phyloP scores from a whole-genome alignment of 2,113 vertebrate genomes.

The Marmota monax region DNA sequence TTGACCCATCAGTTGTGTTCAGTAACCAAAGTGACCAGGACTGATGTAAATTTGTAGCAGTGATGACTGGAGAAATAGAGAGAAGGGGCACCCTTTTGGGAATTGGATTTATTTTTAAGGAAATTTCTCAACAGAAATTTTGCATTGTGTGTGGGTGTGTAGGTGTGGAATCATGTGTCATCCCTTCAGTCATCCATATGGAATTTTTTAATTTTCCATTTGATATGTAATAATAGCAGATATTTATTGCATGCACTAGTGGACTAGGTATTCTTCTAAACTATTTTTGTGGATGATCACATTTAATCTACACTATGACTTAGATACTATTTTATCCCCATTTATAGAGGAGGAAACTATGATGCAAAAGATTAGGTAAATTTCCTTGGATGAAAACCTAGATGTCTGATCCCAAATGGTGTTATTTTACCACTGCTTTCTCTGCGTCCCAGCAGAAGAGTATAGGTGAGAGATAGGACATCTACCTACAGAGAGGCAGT shows the following conservation, averaged over 20 bases:
- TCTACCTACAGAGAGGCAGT: neutral
- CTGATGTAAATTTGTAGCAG: neutral
- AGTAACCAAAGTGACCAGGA: neutral
- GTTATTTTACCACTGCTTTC: neutral
- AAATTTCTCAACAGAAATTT: neutral
- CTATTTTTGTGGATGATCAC: neutral
- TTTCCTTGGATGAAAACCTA: neutral
- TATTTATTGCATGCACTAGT: neutral
- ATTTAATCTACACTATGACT: neutral
- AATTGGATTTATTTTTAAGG: neutral
- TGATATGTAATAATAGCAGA: neutral
- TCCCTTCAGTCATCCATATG: neutral
- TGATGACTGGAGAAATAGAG: neutral
- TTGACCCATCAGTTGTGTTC: neutral
- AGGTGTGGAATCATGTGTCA: neutral
- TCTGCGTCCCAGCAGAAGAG: neutral
- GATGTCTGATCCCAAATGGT: neutral
- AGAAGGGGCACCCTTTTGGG: neutral
- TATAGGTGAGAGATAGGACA: neutral
- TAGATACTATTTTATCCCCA: neutral
- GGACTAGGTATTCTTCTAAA: neutral
- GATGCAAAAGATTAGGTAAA: neutral
- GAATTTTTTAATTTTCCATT: neutral
- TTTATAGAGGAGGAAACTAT: neutral
- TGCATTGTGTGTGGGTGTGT: neutral